Conservation (phyloP, 2,113 vertebrate species). For the Lota lota region DNA sequence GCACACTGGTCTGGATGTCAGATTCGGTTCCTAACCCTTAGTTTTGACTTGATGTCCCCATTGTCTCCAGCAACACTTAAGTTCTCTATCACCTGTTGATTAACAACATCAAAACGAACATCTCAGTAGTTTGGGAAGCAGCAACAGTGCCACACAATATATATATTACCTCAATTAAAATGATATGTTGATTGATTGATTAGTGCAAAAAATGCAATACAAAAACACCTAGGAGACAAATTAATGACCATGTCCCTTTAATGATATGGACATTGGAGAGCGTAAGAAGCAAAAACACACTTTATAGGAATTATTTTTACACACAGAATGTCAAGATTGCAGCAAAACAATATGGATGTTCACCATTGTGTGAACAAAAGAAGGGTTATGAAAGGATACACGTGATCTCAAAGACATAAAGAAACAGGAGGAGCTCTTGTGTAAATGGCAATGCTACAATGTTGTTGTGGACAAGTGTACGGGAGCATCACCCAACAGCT, state of each 20-base stretch:
- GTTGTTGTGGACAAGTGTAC: no score
- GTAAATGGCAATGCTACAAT: no score
- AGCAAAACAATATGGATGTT: constrained; percentile 29
- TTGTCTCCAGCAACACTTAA: no score
- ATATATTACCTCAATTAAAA: constrained; percentile 53
- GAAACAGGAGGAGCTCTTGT: no score
- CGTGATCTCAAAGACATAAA: not conserved
- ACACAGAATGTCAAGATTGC: constrained; percentile 49
- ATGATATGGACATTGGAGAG: constrained; percentile 45
- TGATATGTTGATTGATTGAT: constrained; percentile 62
- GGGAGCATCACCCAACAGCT: no score
- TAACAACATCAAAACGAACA: constrained; percentile 14
- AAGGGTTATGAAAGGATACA: not conserved
- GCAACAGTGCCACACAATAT: constrained; percentile 42
- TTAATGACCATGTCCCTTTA: constrained; percentile 58
- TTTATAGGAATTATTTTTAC: constrained; percentile 44
- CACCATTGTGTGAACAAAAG: constrained; percentile 4
- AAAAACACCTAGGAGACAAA: constrained; percentile 62
- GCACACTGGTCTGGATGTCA: no score
- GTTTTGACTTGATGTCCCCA: no score
- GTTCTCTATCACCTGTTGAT: not conserved
- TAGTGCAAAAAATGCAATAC: constrained; percentile 52
- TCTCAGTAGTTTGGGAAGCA: constrained; percentile 34
- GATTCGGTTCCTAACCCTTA: no score
- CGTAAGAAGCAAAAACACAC: constrained; percentile 9